Conservation (phyloP, 64 coral and sea anemone genomes). For the Montipora efflorescens region DNA sequence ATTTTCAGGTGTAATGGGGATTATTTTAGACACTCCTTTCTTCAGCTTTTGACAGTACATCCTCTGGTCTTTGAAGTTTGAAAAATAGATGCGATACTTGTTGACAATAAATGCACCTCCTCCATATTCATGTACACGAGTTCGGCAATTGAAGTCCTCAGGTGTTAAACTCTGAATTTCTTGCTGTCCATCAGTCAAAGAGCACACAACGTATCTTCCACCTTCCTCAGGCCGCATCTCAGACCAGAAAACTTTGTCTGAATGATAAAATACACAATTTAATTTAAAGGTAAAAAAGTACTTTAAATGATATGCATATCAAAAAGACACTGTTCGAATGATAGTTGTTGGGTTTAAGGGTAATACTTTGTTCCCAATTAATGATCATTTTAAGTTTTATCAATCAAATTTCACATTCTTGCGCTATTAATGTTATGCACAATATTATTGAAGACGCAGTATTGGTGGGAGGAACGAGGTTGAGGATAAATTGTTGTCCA, state of each 20-base stretch:
- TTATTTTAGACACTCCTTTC: conserved; percentile 29
- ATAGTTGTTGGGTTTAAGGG: too few relatives aligned
- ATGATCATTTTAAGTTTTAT: too few relatives aligned
- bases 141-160: conserved; percentile 74
- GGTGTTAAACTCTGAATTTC: conserved; percentile 69
- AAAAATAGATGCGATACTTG: conserved; percentile 88
- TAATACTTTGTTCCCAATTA: too few relatives aligned
- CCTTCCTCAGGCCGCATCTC: conserved; percentile 82
- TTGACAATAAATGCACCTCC: conserved; percentile 91
- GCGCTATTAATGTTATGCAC: too few relatives aligned
- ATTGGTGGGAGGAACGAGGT: too few relatives aligned
- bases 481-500: too few relatives aligned
- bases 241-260: conserved; percentile 93
- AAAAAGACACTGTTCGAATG: too few relatives aligned
- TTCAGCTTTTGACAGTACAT: conserved; percentile 83
- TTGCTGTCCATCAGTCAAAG: conserved; percentile 47
- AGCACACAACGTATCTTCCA: conserved; percentile 83
- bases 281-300: too few relatives aligned
- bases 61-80: conserved; percentile 95
- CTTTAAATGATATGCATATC: too few relatives aligned
- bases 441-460: too few relatives aligned
- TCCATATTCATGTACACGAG: conserved; percentile 94
- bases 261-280: background rate
- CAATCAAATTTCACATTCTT: too few relatives aligned
- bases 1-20: conserved; percentile 70